Base-by-base conservation (phyloP, 2,888 invertebrate genomes). In the Coelinius sp. region DNA sequence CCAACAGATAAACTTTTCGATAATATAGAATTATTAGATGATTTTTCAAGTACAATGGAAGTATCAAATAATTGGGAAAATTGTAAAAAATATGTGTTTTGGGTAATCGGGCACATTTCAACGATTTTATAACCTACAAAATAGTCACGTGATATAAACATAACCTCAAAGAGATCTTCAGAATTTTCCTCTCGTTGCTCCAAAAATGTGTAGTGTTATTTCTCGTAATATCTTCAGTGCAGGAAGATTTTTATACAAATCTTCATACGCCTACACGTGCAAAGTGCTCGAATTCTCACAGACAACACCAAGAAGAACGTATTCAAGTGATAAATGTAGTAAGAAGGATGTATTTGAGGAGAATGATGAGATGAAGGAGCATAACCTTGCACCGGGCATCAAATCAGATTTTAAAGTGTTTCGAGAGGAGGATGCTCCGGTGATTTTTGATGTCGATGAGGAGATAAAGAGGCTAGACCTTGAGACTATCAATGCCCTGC, bases 391-490 rank as follows among this genome's bases (percentile, higher is more conserved):
- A 12, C 89, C 89, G 52, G 90, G 89, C 38, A 88, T 92, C 75
- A 85, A 89, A 68, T 87, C 88, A 78, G 94, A 93, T 88, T 94
- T 92, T 83, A 91, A 93, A 88, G 86, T 92, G 75, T 94, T 94
- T 85, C 90, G 90, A 20, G 94, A 95, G 80, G 90, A 91, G 77
- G 93, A 94, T 84, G 89, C 93, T 0, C 88, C 90, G 12, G 87
- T 93, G 74, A 93, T 95, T 79, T 91, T 93, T 76, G 93, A 95
- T 84, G 91, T 94, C 20, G 92, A 91, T 67, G 95, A 94, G 79
- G 94, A 94, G 85, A 85, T 76, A 79, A 81, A 79, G 75, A 84
- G 80, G 76, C 84, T 82, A 78, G 84, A 79, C 25, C 72, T 85
- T 1, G 80, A 80, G 14, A 76, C 81, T 77, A 86, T 77, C 77